Evolutionary conservation across 1,140 invertebrate genomes (phyloP).

Genomic region (Oryctes rhinoceros): DNA sequence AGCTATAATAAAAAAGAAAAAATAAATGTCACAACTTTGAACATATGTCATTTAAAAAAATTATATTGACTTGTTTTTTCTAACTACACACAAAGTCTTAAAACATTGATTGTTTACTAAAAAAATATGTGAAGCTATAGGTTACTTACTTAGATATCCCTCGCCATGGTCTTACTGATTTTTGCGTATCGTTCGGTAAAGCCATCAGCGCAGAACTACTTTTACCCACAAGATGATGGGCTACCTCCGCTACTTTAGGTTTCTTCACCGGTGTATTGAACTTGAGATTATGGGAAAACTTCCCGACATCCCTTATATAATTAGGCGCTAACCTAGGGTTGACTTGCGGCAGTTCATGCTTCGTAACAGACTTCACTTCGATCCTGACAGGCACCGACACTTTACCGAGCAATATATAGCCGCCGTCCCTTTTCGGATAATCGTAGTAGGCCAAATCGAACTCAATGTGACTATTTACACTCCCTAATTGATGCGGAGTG

Average conservation of each 20-base stretch:
- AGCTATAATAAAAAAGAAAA: background rate
- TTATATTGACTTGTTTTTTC: too few species aligned
- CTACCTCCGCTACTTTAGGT: slow-evolving; percentile 45
- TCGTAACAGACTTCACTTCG: slow-evolving; percentile 1
- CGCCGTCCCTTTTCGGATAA: background rate
- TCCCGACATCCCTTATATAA: slow-evolving; percentile 51
- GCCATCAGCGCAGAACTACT: slow-evolving; percentile 48
- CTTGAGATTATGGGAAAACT: slow-evolving; percentile 47
- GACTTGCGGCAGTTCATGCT: slow-evolving; percentile 44
- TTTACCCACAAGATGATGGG: slow-evolving; percentile 41
- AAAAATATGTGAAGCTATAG: too few species aligned
- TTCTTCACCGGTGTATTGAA: slow-evolving; percentile 47
- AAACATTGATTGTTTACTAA: too few species aligned
- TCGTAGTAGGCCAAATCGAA: slow-evolving; percentile 47
- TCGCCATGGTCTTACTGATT: slow-evolving; percentile 49
- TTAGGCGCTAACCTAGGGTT: slow-evolving; percentile 48
- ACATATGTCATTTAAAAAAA: too few species aligned
- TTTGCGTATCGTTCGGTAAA: slow-evolving; percentile 52
- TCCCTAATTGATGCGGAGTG: slow-evolving; percentile 46
- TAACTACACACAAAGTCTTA: too few species aligned
- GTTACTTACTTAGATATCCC: slow-evolving; percentile 25
- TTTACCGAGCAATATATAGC: slow-evolving; percentile 36
- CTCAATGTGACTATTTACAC: slow-evolving; percentile 31
- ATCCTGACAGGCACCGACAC: slow-evolving; percentile 10
- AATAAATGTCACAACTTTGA: too few species aligned